Conservation (phyloP, 2,113 vertebrate species). For the Oreocharis arfaki region DNA sequence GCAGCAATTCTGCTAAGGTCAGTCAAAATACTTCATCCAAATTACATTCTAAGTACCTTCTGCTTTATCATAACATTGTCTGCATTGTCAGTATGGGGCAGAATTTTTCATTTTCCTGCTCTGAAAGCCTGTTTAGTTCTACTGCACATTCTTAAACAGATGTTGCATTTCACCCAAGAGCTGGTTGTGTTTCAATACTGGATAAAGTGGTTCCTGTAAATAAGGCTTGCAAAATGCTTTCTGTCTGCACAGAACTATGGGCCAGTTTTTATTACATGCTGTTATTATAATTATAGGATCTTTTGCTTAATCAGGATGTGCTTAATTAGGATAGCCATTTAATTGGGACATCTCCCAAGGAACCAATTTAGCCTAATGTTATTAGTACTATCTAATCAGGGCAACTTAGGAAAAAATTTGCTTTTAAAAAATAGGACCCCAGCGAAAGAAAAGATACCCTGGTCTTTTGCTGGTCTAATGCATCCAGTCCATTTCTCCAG, state of each 20-base stretch:
- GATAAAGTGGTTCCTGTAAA: slow-evolving; percentile 40
- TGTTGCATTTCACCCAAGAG: neutral
- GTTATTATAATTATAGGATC: slow-evolving; percentile 58
- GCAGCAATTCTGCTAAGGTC: neutral
- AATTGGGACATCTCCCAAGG: slow-evolving; percentile 65
- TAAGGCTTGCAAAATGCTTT: slow-evolving; percentile 42
- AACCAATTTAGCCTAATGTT: slow-evolving; percentile 45
- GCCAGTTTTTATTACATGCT: slow-evolving; percentile 50
- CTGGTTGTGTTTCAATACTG: neutral
- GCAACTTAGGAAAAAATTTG: slow-evolving; percentile 2
- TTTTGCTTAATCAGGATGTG: slow-evolving; percentile 63
- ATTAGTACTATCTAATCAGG: slow-evolving; percentile 53
- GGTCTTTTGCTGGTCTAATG: neutral
- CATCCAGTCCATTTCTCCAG: neutral
- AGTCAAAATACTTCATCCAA: neutral
- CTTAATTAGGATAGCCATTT: slow-evolving; percentile 65
- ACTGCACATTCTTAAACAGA: neutral
- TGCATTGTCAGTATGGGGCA: neutral
- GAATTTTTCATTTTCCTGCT: neutral
- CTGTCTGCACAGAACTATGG: slow-evolving; percentile 6
- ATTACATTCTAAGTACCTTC: neutral
- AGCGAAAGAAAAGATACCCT: neutral
- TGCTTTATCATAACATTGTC: neutral
- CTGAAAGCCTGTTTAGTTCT: neutral
- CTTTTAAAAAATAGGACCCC: neutral